A percentile compares a stretch with the other conserved stretches of the same genome.
Conservation (phyloP, 2,888 invertebrate genomes). For the Deilephila elpenor region DNA sequence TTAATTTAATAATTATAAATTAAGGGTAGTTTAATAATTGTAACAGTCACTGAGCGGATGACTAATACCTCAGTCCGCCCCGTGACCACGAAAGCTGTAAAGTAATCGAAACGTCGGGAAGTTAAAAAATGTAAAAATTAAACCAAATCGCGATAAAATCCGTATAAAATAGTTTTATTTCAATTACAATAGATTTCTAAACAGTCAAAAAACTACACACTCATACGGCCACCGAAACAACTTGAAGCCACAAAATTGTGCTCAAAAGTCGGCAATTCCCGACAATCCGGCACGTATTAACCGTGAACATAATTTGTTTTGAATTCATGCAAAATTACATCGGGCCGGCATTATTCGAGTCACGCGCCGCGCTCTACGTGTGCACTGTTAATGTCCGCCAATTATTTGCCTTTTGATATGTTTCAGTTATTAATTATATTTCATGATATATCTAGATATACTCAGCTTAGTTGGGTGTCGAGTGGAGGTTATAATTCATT, state of each 20-base stretch:
- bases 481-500: too few species aligned
- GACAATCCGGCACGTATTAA: conserved; percentile 26
- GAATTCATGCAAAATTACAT: conserved; percentile 31
- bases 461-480: too few species aligned
- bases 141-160: too few species aligned
- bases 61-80: too few species aligned
- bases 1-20: too few species aligned
- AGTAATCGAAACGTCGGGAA: too few species aligned
- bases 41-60: too few species aligned
- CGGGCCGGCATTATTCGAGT: conserved; percentile 12
- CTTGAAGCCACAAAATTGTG: background rate
- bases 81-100: too few species aligned
- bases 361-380: conserved; percentile 18
- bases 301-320: conserved; percentile 32
- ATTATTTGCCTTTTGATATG: background rate
- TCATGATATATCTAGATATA: background rate
- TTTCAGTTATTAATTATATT: background rate
- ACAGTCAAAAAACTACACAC: background rate
- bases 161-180: too few species aligned
- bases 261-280: conserved; percentile 11
- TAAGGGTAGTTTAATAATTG: too few species aligned
- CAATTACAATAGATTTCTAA: background rate
- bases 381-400: background rate
- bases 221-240: background rate
- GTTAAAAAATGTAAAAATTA: too few species aligned